Evolutionary conservation across 2,113 vertebrate genomes (phyloP), one percentile per base, ranked within the genome.

Genomic region (Podarcis raffonei): DNA sequence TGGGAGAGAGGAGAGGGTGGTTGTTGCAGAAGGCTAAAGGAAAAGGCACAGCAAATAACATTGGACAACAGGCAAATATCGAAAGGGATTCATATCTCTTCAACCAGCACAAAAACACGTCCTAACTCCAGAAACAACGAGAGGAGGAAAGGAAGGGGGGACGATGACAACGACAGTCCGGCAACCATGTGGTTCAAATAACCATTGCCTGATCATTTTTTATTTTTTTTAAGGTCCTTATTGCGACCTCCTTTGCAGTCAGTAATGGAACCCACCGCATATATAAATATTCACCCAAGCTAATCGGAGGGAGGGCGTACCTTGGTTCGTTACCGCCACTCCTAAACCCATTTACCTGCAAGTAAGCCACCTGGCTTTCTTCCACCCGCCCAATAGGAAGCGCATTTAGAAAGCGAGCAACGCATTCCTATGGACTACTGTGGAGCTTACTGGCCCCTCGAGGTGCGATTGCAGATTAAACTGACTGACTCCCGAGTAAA

Each of bases 171-270:
- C 5, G 87, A 85, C 78, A 91, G 90, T 91, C 89, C 87, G 85
- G 86, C 75, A 80, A 87, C 87, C 90, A 81, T 82, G 86, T 91
- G 90, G 83, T 93, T 92, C 86, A 88, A 92, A 93, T 92, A 88
- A 91, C 91, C 93, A 91, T 91, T 87, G 89, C 92, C 91, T 90
- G 92, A 78, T 93, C 93, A 78, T 91, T 39, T 42, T 23, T 48
- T 48, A 8, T 48, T 11, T 48, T 48, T 48, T 48, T 48, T 53
- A 92, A 85, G 75, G 87, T 91, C 91, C 93, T 92, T 93, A 87
- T 86, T 84, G 88, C 88, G 1, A 4, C 7, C n/a, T 12, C 6
- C 18, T 42, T 59, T 20, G 37, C 18, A 48, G n/a, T 23, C 8
- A 35, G 30, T 72, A 16, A 25, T 15, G 39, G 59, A 71, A 66